Percentiles rank a stretch among this genome's conserved stretches.
Evolutionary conservation across 2,797 vertebrate genomes (phyloP).

Genomic region (Peromyscus melanophrys): DNA sequence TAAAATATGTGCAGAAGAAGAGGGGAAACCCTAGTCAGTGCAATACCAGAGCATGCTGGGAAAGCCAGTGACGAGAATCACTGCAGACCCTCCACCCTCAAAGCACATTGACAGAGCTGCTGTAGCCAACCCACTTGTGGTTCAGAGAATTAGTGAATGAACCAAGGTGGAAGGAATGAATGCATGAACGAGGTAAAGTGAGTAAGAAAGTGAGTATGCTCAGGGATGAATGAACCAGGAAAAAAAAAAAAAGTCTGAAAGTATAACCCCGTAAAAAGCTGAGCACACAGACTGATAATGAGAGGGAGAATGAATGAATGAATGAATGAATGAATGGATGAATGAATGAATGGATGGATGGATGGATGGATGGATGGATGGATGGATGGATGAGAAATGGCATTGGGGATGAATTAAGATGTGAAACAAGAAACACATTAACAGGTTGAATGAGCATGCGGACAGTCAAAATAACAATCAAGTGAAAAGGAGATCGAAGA

Average conservation of each 20-base stretch:
- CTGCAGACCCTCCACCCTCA: neutral
- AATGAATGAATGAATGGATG: too few species aligned
- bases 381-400: too few species aligned
- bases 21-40: neutral
- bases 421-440: neutral
- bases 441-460: accelerated
- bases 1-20: neutral
- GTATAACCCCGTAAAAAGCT: neutral
- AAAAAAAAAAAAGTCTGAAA: neutral
- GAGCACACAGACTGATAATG: accelerated
- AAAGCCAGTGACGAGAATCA: neutral
- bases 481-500: neutral
- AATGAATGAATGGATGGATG: neutral
- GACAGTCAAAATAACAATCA: neutral
- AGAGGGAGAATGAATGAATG: neutral
- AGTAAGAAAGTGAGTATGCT: neutral
- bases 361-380: too few species aligned
- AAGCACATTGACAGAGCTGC: neutral
- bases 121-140: neutral
- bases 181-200: neutral
- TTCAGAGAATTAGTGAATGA: neutral
- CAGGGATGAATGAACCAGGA: neutral
- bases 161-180: neutral
- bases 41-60: neutral
- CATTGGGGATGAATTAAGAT: neutral